Percentiles rank a stretch among this genome's conserved stretches.
Conservation (phyloP, 2,888 invertebrate species). For the Drosophila picticornis region DNA sequence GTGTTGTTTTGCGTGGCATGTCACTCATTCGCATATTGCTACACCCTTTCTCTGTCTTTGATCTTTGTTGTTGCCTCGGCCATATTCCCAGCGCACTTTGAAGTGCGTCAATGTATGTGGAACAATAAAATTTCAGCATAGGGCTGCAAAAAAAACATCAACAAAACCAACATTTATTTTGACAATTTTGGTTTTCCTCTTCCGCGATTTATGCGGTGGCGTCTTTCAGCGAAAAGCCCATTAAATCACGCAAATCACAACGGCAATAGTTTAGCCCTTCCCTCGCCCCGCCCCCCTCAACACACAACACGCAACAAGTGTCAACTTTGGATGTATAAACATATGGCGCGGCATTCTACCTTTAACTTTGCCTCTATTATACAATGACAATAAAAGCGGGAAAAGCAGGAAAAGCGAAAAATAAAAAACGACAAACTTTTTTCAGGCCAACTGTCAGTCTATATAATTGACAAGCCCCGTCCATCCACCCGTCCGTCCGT, state of each 20-base stretch:
- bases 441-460: slow-evolving; percentile 75
- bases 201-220: slow-evolving; percentile 63
- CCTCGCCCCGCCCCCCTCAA: neutral
- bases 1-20: slow-evolving; percentile 12
- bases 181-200: slow-evolving; percentile 13
- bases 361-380: slow-evolving; percentile 65
- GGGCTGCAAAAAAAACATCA: neutral
- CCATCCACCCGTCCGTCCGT: neutral
- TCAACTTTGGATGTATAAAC: slow-evolving; percentile 53
- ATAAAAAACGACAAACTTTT: slow-evolving; percentile 16
- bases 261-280: slow-evolving; percentile 24
- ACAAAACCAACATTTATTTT: slow-evolving; percentile 34
- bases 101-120: slow-evolving; percentile 50
- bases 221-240: slow-evolving; percentile 50
- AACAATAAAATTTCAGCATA: slow-evolving; percentile 62
- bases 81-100: slow-evolving; percentile 58
- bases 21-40: slow-evolving; percentile 54
- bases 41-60: slow-evolving; percentile 54
- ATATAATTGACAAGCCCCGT: slow-evolving; percentile 55
- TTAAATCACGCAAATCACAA: slow-evolving; percentile 47
- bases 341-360: slow-evolving; percentile 57
- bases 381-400: slow-evolving; percentile 68
- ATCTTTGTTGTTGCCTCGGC: slow-evolving; percentile 71
- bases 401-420: slow-evolving; percentile 33
- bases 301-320: slow-evolving; percentile 76